Evolutionary conservation across 2,888 invertebrate genomes (phyloP).

Genomic region (Cephus sareptanus): DNA sequence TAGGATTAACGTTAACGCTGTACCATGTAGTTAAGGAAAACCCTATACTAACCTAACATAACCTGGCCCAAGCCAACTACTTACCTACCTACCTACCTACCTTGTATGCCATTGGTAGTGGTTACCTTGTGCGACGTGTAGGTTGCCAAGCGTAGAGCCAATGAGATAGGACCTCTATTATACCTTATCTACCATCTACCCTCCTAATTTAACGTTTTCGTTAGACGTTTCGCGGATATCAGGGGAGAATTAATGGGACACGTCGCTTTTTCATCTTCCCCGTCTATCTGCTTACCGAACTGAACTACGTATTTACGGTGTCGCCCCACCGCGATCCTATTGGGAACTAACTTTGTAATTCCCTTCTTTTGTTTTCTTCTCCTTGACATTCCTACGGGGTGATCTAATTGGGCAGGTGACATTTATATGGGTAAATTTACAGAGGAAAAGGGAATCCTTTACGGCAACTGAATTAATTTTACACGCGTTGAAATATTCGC

Average conservation of each 20-base stretch:
- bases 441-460: too few relatives aligned
- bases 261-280: slow-evolving; percentile 21
- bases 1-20: neutral
- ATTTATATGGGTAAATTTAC: neutral
- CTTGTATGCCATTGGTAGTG: neutral
- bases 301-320: slow-evolving; percentile 16
- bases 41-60: neutral
- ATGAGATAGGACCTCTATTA: slow-evolving; percentile 24
- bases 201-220: slow-evolving; percentile 25
- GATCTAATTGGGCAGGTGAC: neutral
- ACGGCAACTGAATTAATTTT: too few relatives aligned
- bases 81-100: neutral
- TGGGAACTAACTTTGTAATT: neutral
- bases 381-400: neutral
- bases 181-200: slow-evolving; percentile 22
- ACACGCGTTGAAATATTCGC: too few relatives aligned
- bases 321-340: neutral
- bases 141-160: slow-evolving; percentile 4
- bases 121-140: neutral
- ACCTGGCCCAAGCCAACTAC: too few relatives aligned
- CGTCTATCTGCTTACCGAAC: slow-evolving; percentile 14
- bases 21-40: neutral
- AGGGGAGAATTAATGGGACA: slow-evolving; percentile 23
- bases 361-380: neutral
- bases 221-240: slow-evolving; percentile 23